Percentiles rank a stretch among this genome's conserved stretches.
These are phyloP conservation scores for Neopelma chrysocephalum DNA, from an alignment of 2,797 vertebrate genomes.

Conservation along the genomic window DNA sequence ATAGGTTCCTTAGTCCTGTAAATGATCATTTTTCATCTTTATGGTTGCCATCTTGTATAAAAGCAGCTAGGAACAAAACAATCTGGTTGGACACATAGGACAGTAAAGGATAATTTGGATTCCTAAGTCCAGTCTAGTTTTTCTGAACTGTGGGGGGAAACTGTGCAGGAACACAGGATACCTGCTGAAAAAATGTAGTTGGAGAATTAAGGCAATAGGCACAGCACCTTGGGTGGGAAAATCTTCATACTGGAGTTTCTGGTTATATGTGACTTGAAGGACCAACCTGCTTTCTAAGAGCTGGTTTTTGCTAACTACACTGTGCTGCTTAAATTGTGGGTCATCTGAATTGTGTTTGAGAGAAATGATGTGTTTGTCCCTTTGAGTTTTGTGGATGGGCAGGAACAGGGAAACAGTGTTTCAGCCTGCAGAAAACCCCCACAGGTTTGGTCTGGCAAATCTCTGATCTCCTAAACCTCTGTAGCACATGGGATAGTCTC, in stretches of 20 bases:
- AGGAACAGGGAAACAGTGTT: background rate
- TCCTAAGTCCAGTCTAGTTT: background rate
- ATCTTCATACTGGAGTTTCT: background rate
- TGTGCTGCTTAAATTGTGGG: background rate
- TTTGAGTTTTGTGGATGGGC: background rate
- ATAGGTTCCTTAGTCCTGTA: background rate
- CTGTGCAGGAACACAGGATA: background rate
- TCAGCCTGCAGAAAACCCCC: background rate
- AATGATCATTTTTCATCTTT: background rate
- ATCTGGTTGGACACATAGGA: background rate
- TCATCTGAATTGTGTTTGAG: background rate
- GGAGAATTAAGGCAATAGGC: background rate
- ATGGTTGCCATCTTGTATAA: rapidly evolving
- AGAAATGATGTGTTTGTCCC: background rate
- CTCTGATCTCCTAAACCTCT: background rate
- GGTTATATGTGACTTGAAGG: background rate
- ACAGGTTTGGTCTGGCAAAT: background rate
- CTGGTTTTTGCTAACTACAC: background rate
- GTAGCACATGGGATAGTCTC: background rate
- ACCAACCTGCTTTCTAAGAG: background rate
- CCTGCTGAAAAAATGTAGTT: background rate
- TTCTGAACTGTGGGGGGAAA: background rate
- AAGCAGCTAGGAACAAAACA: background rate
- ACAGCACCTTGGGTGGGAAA: background rate
- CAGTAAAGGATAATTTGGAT: background rate